phyloP scores from a whole-genome alignment of 2,797 vertebrate species.

The Rhinogobio ventralis region DNA sequence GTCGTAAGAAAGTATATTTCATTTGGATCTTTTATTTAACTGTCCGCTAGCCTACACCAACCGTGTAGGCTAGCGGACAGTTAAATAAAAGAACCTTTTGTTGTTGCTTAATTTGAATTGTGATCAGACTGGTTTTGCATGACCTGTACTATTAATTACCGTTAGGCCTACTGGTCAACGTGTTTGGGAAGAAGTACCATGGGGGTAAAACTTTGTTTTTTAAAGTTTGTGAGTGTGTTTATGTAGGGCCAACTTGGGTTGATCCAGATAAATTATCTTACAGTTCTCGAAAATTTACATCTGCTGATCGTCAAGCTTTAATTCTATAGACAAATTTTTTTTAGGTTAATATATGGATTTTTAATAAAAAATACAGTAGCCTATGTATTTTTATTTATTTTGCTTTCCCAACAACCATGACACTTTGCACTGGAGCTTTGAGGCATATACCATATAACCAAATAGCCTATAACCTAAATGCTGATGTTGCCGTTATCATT shows the following conservation, averaged over 20 bases:
- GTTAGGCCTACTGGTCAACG: no score
- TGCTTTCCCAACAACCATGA: background rate
- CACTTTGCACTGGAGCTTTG: background rate
- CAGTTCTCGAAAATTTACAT: background rate
- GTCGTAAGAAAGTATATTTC: background rate
- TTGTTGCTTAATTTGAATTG: background rate
- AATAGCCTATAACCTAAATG: background rate
- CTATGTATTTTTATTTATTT: background rate
- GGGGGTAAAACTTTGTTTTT: background rate
- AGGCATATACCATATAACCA: no score
- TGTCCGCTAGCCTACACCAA: background rate
- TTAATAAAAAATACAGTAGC: no score
- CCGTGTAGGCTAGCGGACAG: no score
- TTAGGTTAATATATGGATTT: background rate
- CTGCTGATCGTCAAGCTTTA: background rate
- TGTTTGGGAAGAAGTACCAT: background rate
- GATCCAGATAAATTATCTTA: background rate
- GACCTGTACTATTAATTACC: background rate
- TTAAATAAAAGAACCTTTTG: no score
- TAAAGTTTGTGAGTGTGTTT: background rate
- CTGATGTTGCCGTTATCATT: background rate
- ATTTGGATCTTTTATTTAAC: background rate
- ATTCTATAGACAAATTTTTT: background rate
- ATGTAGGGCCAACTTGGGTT: background rate
- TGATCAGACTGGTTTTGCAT: background rate